These are phyloP conservation scores for Entomobrya multifasciata DNA, from an alignment of 2,888 invertebrate genomes.

Conservation along the genomic window DNA sequence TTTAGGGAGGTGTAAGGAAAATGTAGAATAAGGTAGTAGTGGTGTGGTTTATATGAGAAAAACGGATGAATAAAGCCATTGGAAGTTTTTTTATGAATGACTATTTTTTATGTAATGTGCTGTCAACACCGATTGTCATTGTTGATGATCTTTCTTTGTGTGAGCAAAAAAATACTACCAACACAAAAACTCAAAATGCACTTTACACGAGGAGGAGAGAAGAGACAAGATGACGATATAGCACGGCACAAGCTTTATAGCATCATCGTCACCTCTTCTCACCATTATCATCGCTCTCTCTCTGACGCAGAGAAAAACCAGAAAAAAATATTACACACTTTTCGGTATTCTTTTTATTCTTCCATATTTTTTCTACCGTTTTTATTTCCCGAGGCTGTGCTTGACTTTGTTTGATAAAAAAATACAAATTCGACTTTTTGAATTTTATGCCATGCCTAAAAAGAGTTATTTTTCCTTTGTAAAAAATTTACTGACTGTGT, in stretches of 20 bases:
- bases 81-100: slow-evolving; percentile 59
- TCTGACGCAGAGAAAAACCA: slow-evolving; percentile 46
- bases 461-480: too few species aligned
- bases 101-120: slow-evolving; percentile 46
- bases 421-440: neutral
- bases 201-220: too few species aligned
- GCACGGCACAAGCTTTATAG: slow-evolving; percentile 28
- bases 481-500: too few species aligned
- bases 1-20: neutral
- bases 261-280: neutral
- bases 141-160: neutral
- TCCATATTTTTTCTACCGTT: slow-evolving; percentile 25
- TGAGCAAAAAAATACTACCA: neutral
- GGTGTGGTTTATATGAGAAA: neutral
- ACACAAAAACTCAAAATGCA: slow-evolving; percentile 9
- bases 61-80: slow-evolving; percentile 37
- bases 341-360: neutral
- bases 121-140: slow-evolving; percentile 48
- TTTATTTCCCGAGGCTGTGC: slow-evolving; percentile 39
- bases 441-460: too few species aligned
- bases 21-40: neutral
- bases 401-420: slow-evolving; percentile 27
- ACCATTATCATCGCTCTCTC: neutral
- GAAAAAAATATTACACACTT: neutral
- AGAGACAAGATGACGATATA: neutral